phyloP scores from a whole-genome alignment of 2,113 vertebrate species.

The Chamaea fasciata region DNA sequence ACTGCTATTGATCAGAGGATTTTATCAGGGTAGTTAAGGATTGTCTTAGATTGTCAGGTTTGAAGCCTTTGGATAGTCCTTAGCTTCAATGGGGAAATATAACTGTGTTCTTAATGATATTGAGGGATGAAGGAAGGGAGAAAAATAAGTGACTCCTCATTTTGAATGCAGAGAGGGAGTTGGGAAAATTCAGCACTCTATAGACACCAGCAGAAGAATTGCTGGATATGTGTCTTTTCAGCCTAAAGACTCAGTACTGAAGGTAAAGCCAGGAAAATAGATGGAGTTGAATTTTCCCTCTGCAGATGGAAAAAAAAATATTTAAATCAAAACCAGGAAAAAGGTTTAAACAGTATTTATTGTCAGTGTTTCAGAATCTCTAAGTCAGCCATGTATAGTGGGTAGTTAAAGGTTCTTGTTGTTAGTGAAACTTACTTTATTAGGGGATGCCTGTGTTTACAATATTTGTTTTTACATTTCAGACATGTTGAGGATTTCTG shows the following conservation, averaged over 20 bases:
- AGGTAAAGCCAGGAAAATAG: neutral
- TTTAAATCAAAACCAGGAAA: neutral
- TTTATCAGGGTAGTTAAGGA: neutral
- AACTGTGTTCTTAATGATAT: neutral
- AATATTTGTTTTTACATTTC: neutral
- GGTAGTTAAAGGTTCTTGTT: neutral
- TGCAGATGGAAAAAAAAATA: neutral
- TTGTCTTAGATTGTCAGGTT: neutral
- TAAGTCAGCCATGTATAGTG: neutral
- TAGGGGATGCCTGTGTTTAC: neutral
- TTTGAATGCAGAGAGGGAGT: neutral
- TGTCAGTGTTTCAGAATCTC: neutral
- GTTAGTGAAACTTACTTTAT: neutral
- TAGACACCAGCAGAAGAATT: neutral
- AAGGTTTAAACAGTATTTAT: neutral
- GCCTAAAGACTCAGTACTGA: neutral
- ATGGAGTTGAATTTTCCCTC: neutral
- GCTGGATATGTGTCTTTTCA: neutral
- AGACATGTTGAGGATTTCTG: constrained; percentile 58
- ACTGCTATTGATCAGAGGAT: neutral
- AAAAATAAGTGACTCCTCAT: neutral
- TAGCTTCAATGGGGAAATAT: neutral
- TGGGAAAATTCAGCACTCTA: neutral
- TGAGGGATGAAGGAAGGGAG: neutral
- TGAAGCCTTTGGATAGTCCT: neutral